These are phyloP conservation scores for Agraylea sexmaculata DNA, from an alignment of 1,140 invertebrate genomes.

Conservation along the genomic window DNA sequence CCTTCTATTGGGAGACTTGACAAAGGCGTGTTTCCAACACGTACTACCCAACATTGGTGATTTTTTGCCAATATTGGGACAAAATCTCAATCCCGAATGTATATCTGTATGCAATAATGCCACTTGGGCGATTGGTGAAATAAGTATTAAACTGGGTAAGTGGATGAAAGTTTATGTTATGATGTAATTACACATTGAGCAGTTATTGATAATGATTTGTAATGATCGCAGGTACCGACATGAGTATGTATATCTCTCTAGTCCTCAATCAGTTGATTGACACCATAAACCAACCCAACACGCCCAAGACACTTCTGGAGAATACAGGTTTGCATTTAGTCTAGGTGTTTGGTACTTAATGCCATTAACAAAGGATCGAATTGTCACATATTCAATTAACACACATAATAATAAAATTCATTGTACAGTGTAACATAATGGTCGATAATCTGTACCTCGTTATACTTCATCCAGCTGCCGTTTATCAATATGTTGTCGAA, in stretches of 20 bases:
- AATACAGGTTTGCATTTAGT: slow-evolving; percentile 82
- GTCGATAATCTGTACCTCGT: too few species aligned
- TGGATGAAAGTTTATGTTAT: slow-evolving; percentile 10
- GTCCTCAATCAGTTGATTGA: slow-evolving; percentile 84
- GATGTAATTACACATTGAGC: neutral
- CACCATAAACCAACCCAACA: slow-evolving; percentile 93
- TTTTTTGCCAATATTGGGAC: slow-evolving; percentile 89
- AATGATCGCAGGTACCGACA: slow-evolving; percentile 63
- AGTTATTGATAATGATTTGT: neutral
- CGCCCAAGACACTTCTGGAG: slow-evolving; percentile 95
- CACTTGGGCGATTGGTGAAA: slow-evolving; percentile 98
- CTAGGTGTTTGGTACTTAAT: neutral
- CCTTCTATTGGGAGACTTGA: slow-evolving; percentile 94
- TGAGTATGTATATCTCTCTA: slow-evolving; percentile 81
- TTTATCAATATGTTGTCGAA: too few species aligned
- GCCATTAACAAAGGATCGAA: neutral
- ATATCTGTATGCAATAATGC: slow-evolving; percentile 99
- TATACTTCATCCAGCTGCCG: too few species aligned
- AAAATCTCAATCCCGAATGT: slow-evolving; percentile 94
- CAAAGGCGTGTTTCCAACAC: slow-evolving; percentile 97
- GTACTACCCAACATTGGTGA: slow-evolving; percentile 88
- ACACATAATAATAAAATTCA: too few species aligned
- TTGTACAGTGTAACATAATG: too few species aligned
- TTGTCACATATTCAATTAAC: too few species aligned
- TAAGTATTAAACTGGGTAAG: slow-evolving; percentile 91